Percentiles rank a stretch among this genome's conserved stretches.
Conservation (phyloP, 2,113 vertebrate species). For the Noctilio leporinus region DNA sequence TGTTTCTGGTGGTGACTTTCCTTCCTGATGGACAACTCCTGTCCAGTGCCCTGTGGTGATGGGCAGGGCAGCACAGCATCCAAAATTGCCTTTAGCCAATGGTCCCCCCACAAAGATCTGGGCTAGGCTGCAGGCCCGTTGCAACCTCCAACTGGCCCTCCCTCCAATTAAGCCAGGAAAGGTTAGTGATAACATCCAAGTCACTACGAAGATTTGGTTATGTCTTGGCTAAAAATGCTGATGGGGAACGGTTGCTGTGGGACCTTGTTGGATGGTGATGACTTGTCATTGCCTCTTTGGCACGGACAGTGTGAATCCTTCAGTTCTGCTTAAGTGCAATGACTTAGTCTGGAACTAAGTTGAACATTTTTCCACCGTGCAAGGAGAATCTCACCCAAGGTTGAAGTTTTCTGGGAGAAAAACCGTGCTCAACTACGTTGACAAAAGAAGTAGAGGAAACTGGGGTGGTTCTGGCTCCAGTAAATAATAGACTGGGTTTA, state of each 20-base stretch:
- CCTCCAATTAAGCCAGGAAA: neutral
- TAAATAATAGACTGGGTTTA: slow-evolving; percentile 66
- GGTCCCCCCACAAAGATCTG: neutral
- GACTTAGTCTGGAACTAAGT: neutral
- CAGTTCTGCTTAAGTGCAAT: neutral
- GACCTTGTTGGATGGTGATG: neutral
- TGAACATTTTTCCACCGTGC: neutral
- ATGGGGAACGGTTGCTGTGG: neutral
- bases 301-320: neutral
- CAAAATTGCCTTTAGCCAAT: neutral
- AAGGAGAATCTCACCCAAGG: neutral
- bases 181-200: neutral
- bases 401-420: slow-evolving; percentile 5
- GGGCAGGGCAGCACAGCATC: neutral
- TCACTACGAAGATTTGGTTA: neutral
- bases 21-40: neutral
- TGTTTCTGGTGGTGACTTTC: neutral
- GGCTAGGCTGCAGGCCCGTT: neutral
- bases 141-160: neutral
- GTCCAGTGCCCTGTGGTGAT: neutral
- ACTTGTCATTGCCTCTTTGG: neutral
- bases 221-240: neutral
- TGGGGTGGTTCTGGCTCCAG: slow-evolving; percentile 58
- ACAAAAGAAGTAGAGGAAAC: slow-evolving; percentile 58
- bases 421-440: neutral